Percentiles rank a stretch among this genome's conserved stretches.
Evolutionary conservation across 2,888 invertebrate genomes (phyloP).

Genomic region (Dryobotodes eremita): DNA sequence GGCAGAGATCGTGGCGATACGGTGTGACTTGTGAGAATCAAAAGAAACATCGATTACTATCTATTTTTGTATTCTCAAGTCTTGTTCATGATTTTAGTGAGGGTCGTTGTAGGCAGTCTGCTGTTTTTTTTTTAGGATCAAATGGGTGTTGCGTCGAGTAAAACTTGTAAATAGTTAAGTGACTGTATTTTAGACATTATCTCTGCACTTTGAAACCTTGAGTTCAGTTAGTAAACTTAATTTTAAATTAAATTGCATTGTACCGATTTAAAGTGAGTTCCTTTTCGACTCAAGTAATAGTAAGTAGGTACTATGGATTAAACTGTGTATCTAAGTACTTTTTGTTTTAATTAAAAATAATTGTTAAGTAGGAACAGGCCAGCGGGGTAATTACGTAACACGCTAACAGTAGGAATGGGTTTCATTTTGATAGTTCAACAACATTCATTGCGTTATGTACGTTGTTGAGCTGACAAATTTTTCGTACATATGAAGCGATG

Average conservation of each 20-base stretch:
- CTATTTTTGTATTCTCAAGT: slow-evolving; percentile 48
- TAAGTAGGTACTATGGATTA: too few relatives aligned
- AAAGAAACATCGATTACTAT: slow-evolving; percentile 60
- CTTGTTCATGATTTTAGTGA: slow-evolving; percentile 49
- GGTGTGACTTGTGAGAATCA: slow-evolving; percentile 54
- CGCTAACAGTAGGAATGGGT: too few relatives aligned
- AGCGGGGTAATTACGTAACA: too few relatives aligned
- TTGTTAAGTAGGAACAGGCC: too few relatives aligned
- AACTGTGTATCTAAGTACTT: too few relatives aligned
- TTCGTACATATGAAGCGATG: too few relatives aligned
- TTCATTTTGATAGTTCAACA: too few relatives aligned
- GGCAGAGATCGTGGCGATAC: slow-evolving; percentile 57
- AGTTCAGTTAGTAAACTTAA: background rate
- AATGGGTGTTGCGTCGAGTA: background rate
- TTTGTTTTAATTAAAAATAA: too few relatives aligned
- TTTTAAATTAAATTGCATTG: background rate
- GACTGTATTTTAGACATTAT: background rate
- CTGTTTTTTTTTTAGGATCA: slow-evolving; percentile 3
- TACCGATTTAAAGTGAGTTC: too few relatives aligned
- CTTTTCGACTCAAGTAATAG: too few relatives aligned
- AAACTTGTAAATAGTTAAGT: background rate
- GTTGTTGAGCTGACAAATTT: too few relatives aligned
- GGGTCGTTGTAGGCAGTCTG: slow-evolving; percentile 39
- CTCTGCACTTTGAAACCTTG: background rate
- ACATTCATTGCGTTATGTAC: too few relatives aligned